A percentile compares a stretch with the other conserved stretches of the same genome.
phyloP scores from a whole-genome alignment of 2,113 vertebrate species.

The Chloroceryle aenea region DNA sequence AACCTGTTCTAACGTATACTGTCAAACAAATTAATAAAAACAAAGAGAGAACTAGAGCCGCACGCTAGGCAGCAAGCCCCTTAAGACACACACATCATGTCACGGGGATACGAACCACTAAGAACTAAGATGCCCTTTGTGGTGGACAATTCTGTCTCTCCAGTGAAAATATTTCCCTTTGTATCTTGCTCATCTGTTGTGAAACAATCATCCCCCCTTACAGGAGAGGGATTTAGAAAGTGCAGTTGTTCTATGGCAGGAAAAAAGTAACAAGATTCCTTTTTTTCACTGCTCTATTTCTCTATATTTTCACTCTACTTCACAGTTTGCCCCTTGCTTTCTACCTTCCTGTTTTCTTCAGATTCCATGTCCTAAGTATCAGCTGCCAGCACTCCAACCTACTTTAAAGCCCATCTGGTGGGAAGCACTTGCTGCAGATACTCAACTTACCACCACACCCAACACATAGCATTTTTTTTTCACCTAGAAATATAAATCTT shows the following conservation, averaged over 20 bases:
- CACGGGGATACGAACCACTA: background rate
- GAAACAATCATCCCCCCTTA: background rate
- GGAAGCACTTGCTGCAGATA: background rate
- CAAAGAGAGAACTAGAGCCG: background rate
- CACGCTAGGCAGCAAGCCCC: background rate
- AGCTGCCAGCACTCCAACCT: background rate
- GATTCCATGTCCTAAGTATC: background rate
- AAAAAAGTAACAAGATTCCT: background rate
- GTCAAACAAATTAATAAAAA: constrained; percentile 22
- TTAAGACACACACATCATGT: background rate
- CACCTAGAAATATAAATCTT: background rate
- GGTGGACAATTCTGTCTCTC: background rate
- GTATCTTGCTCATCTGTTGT: background rate
- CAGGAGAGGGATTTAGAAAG: background rate
- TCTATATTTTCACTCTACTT: background rate
- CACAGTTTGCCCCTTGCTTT: background rate
- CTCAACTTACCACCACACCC: background rate
- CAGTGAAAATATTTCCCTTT: background rate
- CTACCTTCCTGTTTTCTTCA: background rate
- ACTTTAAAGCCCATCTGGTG: background rate
- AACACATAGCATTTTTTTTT: background rate
- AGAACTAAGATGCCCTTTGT: background rate
- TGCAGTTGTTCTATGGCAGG: background rate
- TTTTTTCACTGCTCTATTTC: background rate
- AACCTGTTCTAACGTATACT: background rate